A percentile compares a stretch with the other conserved stretches of the same genome.
Evolutionary conservation across 2,888 invertebrate genomes (phyloP).

Genomic region (Homarus gammarus): DNA sequence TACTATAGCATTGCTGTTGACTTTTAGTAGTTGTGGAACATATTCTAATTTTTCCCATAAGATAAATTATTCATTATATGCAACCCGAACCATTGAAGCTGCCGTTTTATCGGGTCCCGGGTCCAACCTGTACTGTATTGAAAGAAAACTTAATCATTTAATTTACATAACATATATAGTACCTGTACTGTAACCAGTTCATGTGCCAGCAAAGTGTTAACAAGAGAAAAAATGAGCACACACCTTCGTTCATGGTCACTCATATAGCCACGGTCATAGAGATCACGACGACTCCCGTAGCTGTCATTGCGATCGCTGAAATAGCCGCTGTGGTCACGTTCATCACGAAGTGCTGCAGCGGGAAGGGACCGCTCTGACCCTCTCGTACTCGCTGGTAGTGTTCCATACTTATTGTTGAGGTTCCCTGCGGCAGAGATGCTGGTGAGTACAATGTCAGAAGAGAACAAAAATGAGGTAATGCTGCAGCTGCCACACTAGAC

Average conservation of each 20-base stretch:
- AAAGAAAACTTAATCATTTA: too few relatives aligned
- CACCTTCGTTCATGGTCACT: slow-evolving; percentile 90
- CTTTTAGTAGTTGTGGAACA: too few relatives aligned
- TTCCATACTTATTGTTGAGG: slow-evolving; percentile 62
- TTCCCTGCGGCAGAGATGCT: slow-evolving; percentile 48
- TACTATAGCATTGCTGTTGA: too few relatives aligned
- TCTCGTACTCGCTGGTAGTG: slow-evolving; percentile 55
- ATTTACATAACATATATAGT: too few relatives aligned
- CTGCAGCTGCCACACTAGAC: slow-evolving; percentile 10
- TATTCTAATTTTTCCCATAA: too few relatives aligned
- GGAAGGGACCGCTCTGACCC: slow-evolving; percentile 72
- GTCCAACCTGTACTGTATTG: too few relatives aligned
- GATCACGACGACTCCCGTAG: slow-evolving; percentile 74
- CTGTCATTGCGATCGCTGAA: slow-evolving; percentile 92
- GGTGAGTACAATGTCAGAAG: neutral
- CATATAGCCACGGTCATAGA: slow-evolving; percentile 85
- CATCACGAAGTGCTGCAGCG: slow-evolving; percentile 64
- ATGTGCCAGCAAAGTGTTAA: neutral
- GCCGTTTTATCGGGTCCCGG: too few relatives aligned
- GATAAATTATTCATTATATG: too few relatives aligned
- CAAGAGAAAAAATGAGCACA: neutral
- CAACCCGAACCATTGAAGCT: too few relatives aligned
- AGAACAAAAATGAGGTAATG: slow-evolving; percentile 16
- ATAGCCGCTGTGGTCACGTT: slow-evolving; percentile 88
- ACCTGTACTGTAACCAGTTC: too few relatives aligned